These are phyloP conservation scores for Andrena flavipes DNA, from an alignment of 2,888 invertebrate species.

Conservation along the genomic window DNA sequence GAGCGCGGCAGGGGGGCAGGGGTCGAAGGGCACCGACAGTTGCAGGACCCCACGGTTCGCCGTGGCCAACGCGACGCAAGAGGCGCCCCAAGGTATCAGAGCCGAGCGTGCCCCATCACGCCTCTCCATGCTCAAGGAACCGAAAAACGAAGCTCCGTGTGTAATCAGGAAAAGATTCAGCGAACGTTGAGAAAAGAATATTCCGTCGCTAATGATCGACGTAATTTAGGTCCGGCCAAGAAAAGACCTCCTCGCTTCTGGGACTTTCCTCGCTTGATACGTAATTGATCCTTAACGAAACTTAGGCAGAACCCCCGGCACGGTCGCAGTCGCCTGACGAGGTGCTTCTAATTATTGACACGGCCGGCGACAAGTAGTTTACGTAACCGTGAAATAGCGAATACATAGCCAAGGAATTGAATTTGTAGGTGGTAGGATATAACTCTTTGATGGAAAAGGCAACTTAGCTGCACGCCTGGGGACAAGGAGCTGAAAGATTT, in stretches of 20 bases:
- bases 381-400: constrained; percentile 15
- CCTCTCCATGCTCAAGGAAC: neutral
- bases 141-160: neutral
- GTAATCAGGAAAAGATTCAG: neutral
- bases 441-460: no score
- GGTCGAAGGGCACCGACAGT: constrained; percentile 28
- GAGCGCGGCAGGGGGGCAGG: constrained; percentile 35
- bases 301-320: neutral
- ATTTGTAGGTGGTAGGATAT: neutral
- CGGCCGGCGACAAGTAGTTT: constrained; percentile 26
- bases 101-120: neutral
- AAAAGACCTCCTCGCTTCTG: neutral
- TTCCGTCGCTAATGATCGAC: neutral
- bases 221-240: neutral
- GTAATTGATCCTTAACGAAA: constrained; percentile 35
- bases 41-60: constrained; percentile 45
- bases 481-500: no score
- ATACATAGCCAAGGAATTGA: neutral
- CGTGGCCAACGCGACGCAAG: constrained; percentile 52
- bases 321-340: constrained; percentile 32
- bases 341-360: constrained; percentile 41
- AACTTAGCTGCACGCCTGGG: no score
- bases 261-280: constrained; percentile 19
- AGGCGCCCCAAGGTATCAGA: neutral
- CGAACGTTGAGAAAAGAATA: constrained; percentile 3